Conservation (phyloP, 2,888 invertebrate genomes). For the Steinernema hermaphroditum region DNA sequence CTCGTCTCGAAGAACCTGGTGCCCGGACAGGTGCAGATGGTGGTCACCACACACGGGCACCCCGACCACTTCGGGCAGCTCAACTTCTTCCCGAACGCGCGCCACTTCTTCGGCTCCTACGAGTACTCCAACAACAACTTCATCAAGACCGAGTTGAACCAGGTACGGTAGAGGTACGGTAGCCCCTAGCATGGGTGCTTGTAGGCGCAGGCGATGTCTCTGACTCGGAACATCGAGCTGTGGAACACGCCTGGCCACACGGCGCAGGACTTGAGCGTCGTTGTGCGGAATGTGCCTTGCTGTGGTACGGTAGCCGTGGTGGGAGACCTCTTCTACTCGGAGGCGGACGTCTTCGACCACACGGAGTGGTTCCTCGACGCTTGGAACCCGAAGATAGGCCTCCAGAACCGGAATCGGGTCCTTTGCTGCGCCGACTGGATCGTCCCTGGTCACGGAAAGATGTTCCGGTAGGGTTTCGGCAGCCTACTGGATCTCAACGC, state of each 20-base stretch:
- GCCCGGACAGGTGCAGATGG: slow-evolving; percentile 56
- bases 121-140: slow-evolving; percentile 57
- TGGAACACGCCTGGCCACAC: slow-evolving; percentile 65
- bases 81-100: slow-evolving; percentile 61
- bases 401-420: slow-evolving; percentile 49
- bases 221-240: slow-evolving; percentile 57
- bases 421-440: slow-evolving; percentile 66
- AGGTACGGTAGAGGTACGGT: not conserved
- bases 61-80: slow-evolving; percentile 60
- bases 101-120: slow-evolving; percentile 62
- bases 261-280: slow-evolving; percentile 56
- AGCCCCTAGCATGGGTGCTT: slow-evolving; percentile 26
- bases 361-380: slow-evolving; percentile 59
- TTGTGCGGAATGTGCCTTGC: slow-evolving; percentile 55
- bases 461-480: slow-evolving; percentile 66
- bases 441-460: slow-evolving; percentile 69
- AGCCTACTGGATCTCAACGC: slow-evolving; percentile 61
- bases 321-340: slow-evolving; percentile 62
- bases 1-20: slow-evolving; percentile 43
- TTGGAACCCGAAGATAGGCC: slow-evolving; percentile 56
- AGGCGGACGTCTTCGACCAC: slow-evolving; percentile 51
- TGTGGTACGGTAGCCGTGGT: slow-evolving; percentile 57
- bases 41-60: slow-evolving; percentile 61
- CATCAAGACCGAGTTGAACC: slow-evolving; percentile 49
- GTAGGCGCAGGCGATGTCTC: slow-evolving; percentile 52